Conservation (phyloP, 2,888 invertebrate species). For the Drosophila suboccidentalis region DNA sequence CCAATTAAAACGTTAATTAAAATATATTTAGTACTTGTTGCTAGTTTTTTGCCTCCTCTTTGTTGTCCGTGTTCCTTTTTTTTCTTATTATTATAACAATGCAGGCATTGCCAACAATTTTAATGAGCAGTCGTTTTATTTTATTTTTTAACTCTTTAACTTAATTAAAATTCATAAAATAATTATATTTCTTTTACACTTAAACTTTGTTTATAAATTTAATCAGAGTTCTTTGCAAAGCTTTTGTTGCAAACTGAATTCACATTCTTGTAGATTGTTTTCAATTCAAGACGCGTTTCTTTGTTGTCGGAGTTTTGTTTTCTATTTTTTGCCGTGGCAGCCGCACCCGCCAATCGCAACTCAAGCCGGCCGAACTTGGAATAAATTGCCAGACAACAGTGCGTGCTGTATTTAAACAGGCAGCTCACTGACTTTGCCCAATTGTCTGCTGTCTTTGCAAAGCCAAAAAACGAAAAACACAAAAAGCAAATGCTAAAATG, state of each 20-base stretch:
- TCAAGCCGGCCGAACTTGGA: conserved; percentile 81
- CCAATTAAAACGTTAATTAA: conserved; percentile 57
- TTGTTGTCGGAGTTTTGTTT: conserved; percentile 12
- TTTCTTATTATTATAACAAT: background rate
- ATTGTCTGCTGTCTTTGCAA: conserved; percentile 61
- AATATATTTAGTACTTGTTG: conserved; percentile 36
- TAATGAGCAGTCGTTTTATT: background rate
- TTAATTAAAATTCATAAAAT: background rate
- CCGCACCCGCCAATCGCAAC: conserved; percentile 64
- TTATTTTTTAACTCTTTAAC: background rate
- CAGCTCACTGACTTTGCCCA: conserved; percentile 49
- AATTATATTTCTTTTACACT: background rate
- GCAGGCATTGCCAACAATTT: conserved; percentile 1
- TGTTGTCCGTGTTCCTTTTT: background rate
- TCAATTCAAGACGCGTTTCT: conserved; percentile 33
- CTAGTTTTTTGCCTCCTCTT: conserved; percentile 10
- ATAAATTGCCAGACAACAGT: conserved; percentile 74
- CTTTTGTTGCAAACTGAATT: background rate
- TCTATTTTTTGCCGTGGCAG: conserved; percentile 29
- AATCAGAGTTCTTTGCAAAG: background rate
- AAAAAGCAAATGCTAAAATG: conserved; percentile 21
- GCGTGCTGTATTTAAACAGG: conserved; percentile 76
- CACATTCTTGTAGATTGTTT: conserved; percentile 1
- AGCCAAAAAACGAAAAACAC: conserved; percentile 47
- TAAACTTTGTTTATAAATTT: background rate